These are phyloP conservation scores for Myiagra hebetior DNA, from an alignment of 2,113 vertebrate genomes.

Conservation along the genomic window DNA sequence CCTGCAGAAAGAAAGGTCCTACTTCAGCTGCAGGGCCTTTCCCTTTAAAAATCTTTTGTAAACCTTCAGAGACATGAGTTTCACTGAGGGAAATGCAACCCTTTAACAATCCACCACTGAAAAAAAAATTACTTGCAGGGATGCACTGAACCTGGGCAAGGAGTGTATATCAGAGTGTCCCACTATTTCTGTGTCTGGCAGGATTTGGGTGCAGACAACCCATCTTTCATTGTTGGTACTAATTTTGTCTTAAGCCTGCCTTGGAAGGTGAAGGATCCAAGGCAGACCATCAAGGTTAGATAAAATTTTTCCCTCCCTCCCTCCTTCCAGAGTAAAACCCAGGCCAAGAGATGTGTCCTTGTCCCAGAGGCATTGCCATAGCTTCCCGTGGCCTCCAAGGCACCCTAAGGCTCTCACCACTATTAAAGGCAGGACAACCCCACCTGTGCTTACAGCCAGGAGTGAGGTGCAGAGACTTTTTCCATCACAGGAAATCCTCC, in stretches of 20 bases:
- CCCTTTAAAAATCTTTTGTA: neutral
- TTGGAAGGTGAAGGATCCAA: neutral
- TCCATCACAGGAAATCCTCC: neutral
- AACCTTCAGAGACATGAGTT: neutral
- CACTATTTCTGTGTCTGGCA: fast-evolving
- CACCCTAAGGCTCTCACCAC: neutral
- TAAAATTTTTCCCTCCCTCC: neutral
- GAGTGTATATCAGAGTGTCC: neutral
- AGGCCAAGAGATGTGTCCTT: neutral
- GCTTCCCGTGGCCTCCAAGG: neutral
- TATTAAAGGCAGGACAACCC: neutral
- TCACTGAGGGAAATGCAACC: neutral
- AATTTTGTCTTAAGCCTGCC: neutral
- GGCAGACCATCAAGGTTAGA: neutral
- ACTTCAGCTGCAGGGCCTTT: neutral
- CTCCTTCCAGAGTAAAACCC: neutral
- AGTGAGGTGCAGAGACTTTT: neutral
- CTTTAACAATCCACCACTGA: neutral
- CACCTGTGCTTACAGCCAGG: neutral
- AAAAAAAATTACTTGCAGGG: neutral
- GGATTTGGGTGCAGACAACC: neutral
- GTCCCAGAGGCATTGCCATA: neutral
- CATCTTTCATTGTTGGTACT: neutral
- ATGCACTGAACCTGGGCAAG: neutral
- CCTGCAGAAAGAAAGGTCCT: neutral